Evolutionary conservation across 2,888 invertebrate species (phyloP).

Genomic region (Cataglyphis albicans): DNA sequence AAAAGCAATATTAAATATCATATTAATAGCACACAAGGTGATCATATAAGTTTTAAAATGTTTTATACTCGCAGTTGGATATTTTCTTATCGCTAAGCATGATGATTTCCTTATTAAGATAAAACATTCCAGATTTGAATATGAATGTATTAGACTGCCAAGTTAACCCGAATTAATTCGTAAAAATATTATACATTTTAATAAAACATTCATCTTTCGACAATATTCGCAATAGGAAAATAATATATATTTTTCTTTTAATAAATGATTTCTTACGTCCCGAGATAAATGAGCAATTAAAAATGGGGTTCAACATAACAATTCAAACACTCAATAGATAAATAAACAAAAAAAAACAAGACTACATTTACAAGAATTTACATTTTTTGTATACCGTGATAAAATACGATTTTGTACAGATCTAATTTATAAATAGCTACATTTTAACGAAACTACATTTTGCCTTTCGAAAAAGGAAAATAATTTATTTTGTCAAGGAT

Average conservation of each 20-base stretch:
- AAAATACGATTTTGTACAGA: background rate
- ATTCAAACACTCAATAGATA: background rate
- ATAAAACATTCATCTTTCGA: background rate
- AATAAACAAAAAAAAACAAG: background rate
- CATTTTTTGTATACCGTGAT: background rate
- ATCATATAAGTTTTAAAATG: slow-evolving; percentile 7
- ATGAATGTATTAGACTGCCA: background rate
- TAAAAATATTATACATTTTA: background rate
- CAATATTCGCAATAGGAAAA: background rate
- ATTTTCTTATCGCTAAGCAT: background rate
- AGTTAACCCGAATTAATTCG: background rate
- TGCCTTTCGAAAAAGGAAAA: background rate
- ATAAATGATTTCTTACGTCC: background rate
- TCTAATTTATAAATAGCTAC: slow-evolving; percentile 9
- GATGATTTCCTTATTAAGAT: background rate
- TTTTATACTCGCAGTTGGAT: background rate
- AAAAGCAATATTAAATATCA: background rate
- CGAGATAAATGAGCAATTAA: background rate
- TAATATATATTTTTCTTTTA: background rate
- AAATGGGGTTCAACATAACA: background rate
- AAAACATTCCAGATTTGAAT: background rate
- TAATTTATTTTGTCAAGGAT: background rate
- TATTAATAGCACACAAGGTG: slow-evolving; percentile 14
- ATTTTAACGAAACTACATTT: background rate
- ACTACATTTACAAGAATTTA: background rate